Evolutionary conservation across 2,888 invertebrate genomes (phyloP), one percentile per base, ranked within the genome.

Genomic region (Ophion ventricosus): DNA sequence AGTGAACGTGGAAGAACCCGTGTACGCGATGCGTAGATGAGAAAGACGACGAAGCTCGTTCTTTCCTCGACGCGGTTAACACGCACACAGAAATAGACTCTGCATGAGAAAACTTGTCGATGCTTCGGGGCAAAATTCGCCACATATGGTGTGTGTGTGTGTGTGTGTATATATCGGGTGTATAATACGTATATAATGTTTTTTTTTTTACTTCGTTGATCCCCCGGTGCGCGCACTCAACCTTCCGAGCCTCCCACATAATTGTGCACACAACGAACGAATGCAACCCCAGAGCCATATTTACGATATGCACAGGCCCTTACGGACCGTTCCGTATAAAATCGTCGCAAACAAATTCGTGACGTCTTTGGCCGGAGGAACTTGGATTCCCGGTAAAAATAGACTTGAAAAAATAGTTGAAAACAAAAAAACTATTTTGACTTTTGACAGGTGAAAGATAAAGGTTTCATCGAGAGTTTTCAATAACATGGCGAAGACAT

Each of bases 221-320:
- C 56, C 78, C 49, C 70, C 23, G 78, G 54, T 70, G 78, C 54
- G 70, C 57, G 57, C 63, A 54, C 70, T 61, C 77, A 63, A 61
- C 77, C 56, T 59, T 59, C 49, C 4, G 75, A 84, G 77, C 80
- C 80, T 84, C 84, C 81, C 84, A 84, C 84, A 84, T 84, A 78
- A 84, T 84, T 81, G 84, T 78, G 78, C 78, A 69, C 81, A 78
- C 84, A 73, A 84, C 84, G 77, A 84, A 74, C 57, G 79, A 81
- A 81, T 69, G 80, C 80, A 84, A 57, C 84, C 77, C 80, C 67
- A 74, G 74, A 78, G 81, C 81, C 74, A 74, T 63, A 59, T 76
- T 64, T 64, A 54, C 57, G 67, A 84, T 59, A 70, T 40, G 59
- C 57, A 66, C n/a, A n/a, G n/a, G 57, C 49, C 26, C n/a, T 23